Percentiles rank a stretch among this genome's conserved stretches.
These are phyloP conservation scores for Pomacea maculata DNA, from an alignment of 1,140 invertebrate species.

Conservation along the genomic window DNA sequence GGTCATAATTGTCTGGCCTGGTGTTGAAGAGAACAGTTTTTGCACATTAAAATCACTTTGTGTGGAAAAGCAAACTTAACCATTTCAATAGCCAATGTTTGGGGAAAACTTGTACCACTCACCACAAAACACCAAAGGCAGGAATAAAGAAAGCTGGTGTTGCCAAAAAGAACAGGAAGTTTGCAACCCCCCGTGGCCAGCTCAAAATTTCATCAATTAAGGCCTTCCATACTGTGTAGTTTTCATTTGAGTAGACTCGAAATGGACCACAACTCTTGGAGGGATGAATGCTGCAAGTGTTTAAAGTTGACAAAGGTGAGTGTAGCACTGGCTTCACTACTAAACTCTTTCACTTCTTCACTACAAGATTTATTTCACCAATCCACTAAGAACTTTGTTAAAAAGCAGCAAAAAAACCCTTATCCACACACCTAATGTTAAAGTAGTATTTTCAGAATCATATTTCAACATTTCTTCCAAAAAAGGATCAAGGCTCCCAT, in stretches of 20 bases:
- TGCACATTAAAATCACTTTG: background rate
- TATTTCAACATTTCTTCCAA: too few species aligned
- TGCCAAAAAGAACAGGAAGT: slow-evolving; percentile 44
- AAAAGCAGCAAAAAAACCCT: background rate
- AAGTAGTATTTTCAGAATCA: too few species aligned
- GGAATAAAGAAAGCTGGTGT: slow-evolving; percentile 51
- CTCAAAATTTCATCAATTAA: slow-evolving; percentile 71
- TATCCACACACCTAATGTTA: background rate
- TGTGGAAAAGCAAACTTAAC: background rate
- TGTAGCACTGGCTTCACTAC: too few species aligned
- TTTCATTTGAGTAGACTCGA: slow-evolving; percentile 70
- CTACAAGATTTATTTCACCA: too few species aligned
- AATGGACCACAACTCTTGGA: slow-evolving; percentile 87
- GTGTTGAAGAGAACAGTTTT: background rate
- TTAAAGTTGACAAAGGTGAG: background rate
- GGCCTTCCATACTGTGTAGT: slow-evolving; percentile 75
- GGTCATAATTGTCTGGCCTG: background rate
- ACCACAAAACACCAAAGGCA: slow-evolving; percentile 57
- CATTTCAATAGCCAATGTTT: background rate
- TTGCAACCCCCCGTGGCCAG: slow-evolving; percentile 36
- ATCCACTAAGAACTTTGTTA: too few species aligned
- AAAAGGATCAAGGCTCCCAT: too few species aligned
- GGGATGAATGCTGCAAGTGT: slow-evolving; percentile 71
- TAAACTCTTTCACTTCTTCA: too few species aligned
- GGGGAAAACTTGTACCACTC: slow-evolving; percentile 27